These are phyloP conservation scores for Sebastes itinus DNA, from an alignment of 2,797 vertebrate genomes.

Conservation along the genomic window DNA sequence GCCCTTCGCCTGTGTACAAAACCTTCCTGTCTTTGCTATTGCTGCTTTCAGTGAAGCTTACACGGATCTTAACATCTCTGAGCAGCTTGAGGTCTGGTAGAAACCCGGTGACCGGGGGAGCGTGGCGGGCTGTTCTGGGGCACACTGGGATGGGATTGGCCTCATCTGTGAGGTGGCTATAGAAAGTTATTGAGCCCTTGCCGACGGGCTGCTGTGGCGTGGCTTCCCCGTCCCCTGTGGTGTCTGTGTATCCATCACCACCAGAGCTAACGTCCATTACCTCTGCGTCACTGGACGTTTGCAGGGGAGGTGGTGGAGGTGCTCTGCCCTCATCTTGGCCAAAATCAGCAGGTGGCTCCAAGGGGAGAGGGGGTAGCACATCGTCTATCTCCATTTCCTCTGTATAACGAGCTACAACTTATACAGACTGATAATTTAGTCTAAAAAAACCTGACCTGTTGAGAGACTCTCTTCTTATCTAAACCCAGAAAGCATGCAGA, in stretches of 20 bases:
- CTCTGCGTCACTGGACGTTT: slow-evolving; percentile 99
- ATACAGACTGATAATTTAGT: slow-evolving; percentile 54
- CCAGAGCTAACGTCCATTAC: slow-evolving; percentile 99
- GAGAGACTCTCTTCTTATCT: slow-evolving; percentile 43
- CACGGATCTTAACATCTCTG: slow-evolving; percentile 96
- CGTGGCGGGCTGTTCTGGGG: slow-evolving; percentile 96
- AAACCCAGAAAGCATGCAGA: slow-evolving; percentile 84
- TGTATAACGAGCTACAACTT: slow-evolving; percentile 69
- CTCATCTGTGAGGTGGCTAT: slow-evolving; percentile 85
- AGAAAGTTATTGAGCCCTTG: slow-evolving; percentile 90
- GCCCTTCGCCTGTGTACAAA: slow-evolving; percentile 91
- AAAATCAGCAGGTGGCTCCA: slow-evolving; percentile 90
- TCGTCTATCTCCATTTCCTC: slow-evolving; percentile 91
- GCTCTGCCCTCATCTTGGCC: slow-evolving; percentile 88
- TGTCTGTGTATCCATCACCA: slow-evolving; percentile 99
- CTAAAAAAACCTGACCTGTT: slow-evolving; percentile 49
- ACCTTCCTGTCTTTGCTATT: slow-evolving; percentile 97
- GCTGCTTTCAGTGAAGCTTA: slow-evolving; percentile 95
- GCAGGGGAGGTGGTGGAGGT: slow-evolving; percentile 99
- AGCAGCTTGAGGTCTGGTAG: slow-evolving; percentile 96
- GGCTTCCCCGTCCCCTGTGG: slow-evolving; percentile 89
- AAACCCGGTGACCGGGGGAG: slow-evolving; percentile 92
- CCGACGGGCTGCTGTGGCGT: slow-evolving; percentile 86
- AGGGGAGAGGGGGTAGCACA: slow-evolving; percentile 91
- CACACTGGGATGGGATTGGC: slow-evolving; percentile 85